Evolutionary conservation across 2,113 vertebrate genomes (phyloP).

Genomic region (Solenodon paradoxus): DNA sequence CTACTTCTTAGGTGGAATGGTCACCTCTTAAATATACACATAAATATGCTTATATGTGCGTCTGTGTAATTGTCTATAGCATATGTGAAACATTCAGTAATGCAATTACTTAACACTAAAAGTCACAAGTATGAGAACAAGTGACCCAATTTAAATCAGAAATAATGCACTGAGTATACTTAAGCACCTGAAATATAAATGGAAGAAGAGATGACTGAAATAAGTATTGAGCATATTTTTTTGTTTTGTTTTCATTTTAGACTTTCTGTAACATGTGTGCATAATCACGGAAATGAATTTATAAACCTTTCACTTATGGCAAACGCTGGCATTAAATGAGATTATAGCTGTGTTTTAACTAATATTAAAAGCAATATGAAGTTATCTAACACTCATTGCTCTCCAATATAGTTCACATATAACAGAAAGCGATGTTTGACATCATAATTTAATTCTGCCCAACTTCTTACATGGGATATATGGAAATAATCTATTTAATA

Average conservation of each 20-base stretch:
- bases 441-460: neutral
- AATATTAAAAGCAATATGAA: neutral
- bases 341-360: neutral
- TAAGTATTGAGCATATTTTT: neutral
- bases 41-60: neutral
- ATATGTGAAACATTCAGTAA: neutral
- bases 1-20: neutral
- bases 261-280: neutral
- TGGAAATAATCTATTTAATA: neutral
- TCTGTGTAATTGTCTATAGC: no score
- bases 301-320: neutral
- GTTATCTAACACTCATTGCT: constrained; percentile 5
- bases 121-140: neutral
- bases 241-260: neutral
- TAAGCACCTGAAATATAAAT: neutral
- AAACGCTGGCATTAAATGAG: neutral
- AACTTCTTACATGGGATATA: neutral
- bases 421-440: neutral
- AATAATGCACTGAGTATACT: neutral
- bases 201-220: neutral
- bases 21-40: neutral
- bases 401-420: constrained; percentile 3
- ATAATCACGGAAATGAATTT: neutral
- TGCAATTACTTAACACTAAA: neutral
- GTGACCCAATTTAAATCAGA: neutral